Base-by-base conservation (phyloP, 2,113 vertebrate species). In the Plestiodon gilberti region DNA sequence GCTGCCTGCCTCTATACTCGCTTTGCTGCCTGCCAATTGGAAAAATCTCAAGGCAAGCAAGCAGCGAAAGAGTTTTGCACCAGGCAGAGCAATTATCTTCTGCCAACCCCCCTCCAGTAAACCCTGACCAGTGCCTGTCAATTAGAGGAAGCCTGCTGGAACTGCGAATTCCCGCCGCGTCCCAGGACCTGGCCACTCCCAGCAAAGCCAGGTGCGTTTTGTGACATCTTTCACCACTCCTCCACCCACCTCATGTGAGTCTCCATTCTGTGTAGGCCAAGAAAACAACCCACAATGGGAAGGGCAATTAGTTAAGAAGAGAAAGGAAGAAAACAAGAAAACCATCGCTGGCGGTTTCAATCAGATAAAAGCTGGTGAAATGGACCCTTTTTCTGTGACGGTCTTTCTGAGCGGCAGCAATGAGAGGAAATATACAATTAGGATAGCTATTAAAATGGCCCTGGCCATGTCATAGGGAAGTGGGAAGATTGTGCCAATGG, bases 311-410 rank as follows among this genome's bases (percentile, higher is more conserved):
- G 82, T 67, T 77, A 65, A 84, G 89, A 78, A 84, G 90, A 88
- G 88, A 87, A 92, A 87, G 62, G 23, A 1, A 83, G 88, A 88
- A 84, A 11, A 35, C 92, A 89, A 91, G 90, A 92, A 94, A 87
- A 78, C 59, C 86, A 25, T 84, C 91, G 23, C 89, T 87, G 78
- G 93, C 89, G 88, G 57, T 0, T 92, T 88, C 91, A 48, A 96
- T 96, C 96, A 93, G 96, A 97, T 96, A 94, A 96, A 93, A 85
- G 40, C 91, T 93, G 95, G 90, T 95, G 94, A 95, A 93, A 93
- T 84, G 86, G 93, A 82, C 90, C 86, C 95, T 90, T 88, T 80
- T 48, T 76, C 84, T 40, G 40, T 35, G 0, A 33, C 18, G 33
- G 30, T 71, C 81, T 80, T 76, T 90, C 90, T 28, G 52, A 90